Evolutionary conservation across 2,888 invertebrate species (phyloP).

Genomic region (Perizoma affinitatum): DNA sequence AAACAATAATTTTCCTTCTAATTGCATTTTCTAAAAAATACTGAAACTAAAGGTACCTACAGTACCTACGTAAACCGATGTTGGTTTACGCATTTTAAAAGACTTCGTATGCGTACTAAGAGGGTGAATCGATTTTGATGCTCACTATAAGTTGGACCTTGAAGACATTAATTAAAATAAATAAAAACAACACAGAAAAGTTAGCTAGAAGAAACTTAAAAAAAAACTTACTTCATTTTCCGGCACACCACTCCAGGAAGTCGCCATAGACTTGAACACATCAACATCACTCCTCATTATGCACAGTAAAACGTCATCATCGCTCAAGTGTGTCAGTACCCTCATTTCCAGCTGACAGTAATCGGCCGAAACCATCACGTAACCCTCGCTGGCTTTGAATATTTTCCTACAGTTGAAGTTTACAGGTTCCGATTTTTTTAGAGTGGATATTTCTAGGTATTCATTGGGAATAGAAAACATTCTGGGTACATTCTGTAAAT

Average conservation of each 20-base stretch:
- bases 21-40: no score
- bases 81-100: no score
- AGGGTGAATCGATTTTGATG: no score
- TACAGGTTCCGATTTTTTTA: constrained; percentile 51
- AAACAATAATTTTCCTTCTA: no score
- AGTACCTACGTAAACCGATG: no score
- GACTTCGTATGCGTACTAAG: no score
- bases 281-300: constrained; percentile 89
- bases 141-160: no score
- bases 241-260: constrained; percentile 90
- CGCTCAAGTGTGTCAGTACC: constrained; percentile 94
- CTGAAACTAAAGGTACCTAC: no score
- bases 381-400: constrained; percentile 85
- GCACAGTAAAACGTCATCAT: constrained; percentile 87
- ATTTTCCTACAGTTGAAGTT: constrained; percentile 87
- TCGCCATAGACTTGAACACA: constrained; percentile 93
- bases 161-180: no score
- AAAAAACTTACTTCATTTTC: constrained; percentile 81
- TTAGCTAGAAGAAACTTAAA: no score
- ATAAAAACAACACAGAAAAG: no score
- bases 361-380: constrained; percentile 93
- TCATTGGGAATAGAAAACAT: constrained; percentile 87
- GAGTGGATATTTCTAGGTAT: constrained; percentile 22
- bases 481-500: constrained; percentile 95
- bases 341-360: constrained; percentile 98